Evolutionary conservation across 2,113 vertebrate species (phyloP).

Genomic region (Perccottus glenii): DNA sequence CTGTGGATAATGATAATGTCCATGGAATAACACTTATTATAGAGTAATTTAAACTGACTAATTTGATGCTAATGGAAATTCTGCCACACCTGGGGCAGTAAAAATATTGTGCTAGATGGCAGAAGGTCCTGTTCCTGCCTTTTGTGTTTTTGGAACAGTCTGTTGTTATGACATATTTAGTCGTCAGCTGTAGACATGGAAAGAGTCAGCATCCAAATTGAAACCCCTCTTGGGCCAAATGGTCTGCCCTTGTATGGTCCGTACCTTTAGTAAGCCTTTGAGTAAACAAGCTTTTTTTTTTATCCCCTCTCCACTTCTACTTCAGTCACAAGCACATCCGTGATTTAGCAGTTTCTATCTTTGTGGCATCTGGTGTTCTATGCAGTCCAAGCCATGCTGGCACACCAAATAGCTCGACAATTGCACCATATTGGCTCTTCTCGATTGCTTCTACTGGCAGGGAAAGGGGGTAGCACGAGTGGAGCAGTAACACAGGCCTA

Average conservation of each 20-base stretch:
- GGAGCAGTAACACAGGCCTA: slow-evolving; percentile 20
- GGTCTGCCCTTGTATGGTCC: background rate
- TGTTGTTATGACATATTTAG: background rate
- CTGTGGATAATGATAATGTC: too few relatives aligned
- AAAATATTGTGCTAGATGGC: too few relatives aligned
- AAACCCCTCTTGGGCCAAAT: background rate
- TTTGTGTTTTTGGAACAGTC: too few relatives aligned
- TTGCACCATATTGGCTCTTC: slow-evolving; percentile 45
- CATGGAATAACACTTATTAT: too few relatives aligned
- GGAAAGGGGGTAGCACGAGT: slow-evolving; percentile 18
- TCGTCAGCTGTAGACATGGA: background rate
- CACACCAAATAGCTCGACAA: slow-evolving; percentile 35
- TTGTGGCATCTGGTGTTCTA: slow-evolving; percentile 41
- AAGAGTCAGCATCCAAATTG: background rate
- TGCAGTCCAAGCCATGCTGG: slow-evolving; percentile 46
- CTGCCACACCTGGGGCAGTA: too few relatives aligned
- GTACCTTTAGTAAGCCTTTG: background rate
- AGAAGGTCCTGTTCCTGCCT: background rate
- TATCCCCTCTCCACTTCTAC: background rate
- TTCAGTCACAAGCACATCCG: slow-evolving; percentile 6
- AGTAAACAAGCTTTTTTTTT: slow-evolving; percentile 20
- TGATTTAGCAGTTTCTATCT: slow-evolving; percentile 35
- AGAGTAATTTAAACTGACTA: too few relatives aligned
- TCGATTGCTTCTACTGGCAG: slow-evolving; percentile 29
- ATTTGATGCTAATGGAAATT: too few relatives aligned